Percentiles rank a stretch among this genome's conserved stretches.
These are phyloP conservation scores for Sebastes taczanowskii DNA, from an alignment of 2,797 vertebrate species.

Conservation along the genomic window DNA sequence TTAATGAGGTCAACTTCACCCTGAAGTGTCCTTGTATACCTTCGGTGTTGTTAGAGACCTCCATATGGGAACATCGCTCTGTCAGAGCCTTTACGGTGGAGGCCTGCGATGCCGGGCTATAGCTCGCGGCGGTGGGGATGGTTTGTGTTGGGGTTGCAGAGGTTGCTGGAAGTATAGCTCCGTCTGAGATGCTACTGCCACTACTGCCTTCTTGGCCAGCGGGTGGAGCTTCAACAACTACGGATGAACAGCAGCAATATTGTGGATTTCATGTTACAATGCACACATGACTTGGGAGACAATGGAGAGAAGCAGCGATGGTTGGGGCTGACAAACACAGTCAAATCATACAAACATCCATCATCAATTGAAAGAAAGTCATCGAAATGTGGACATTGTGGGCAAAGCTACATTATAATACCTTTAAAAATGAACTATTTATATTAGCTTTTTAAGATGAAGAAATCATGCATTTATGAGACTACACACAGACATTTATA, in stretches of 20 bases:
- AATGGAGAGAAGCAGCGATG: background rate
- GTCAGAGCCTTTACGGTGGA: conserved; percentile 78
- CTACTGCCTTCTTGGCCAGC: conserved; percentile 82
- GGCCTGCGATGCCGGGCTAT: conserved; percentile 76
- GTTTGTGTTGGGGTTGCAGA: conserved; percentile 77
- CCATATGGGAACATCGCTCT: conserved; percentile 80
- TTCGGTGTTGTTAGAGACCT: conserved; percentile 85
- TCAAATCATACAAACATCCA: background rate
- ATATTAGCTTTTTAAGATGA: background rate
- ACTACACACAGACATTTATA: background rate
- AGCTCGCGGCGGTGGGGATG: conserved; percentile 74
- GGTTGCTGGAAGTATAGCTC: conserved; percentile 76
- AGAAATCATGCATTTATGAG: background rate
- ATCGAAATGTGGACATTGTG: background rate
- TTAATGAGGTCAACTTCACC: background rate
- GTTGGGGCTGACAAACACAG: background rate
- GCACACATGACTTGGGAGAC: background rate
- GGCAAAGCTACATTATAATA: background rate
- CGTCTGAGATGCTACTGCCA: conserved; percentile 74
- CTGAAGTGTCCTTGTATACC: conserved; percentile 81
- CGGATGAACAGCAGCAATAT: conserved; percentile 59
- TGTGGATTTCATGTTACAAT: background rate
- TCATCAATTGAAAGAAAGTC: too few relatives aligned
- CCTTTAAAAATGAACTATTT: background rate
- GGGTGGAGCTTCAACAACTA: conserved; percentile 78